Evolutionary conservation across 2,888 invertebrate genomes (phyloP), one percentile per base, ranked within the genome.

Genomic region (Trachelus iudaicus): DNA sequence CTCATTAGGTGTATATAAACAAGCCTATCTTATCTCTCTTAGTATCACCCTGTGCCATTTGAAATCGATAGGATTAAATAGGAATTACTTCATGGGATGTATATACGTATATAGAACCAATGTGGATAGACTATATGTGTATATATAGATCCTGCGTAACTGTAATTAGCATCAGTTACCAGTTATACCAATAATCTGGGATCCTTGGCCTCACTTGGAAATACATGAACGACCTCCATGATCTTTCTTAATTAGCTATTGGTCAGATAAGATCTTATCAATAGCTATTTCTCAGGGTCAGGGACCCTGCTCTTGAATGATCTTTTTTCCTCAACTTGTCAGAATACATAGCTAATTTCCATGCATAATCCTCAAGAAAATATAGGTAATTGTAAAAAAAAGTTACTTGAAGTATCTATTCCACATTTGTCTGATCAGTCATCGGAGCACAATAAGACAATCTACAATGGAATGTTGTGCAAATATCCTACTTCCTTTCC

Each of bases 21-120:
- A 31, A 71, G 56, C 23, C 71, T 71, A 71, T 71, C 71, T 71
- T 71, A 71, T 71, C 71, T 71, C 6, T 12, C 34, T 34, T 71
- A 13, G 71, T 71, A 71, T 71, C 12, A 31, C 71, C 31, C 13
- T 15, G 23, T 71, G 12, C 71, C 71, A 71, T 33, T 71, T 33
- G 71, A 71, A 71, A 71, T 33, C 71, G 71, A 71, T 71, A 71
- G 71, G 33, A 71, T 71, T 71, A 31, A 71, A 34, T 71, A 71
- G 31, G 3, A 56, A 56, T 23, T 56, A 23, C 56, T 56, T 23
- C 56, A 56, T 23, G 23, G 3, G 23, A 56, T 2, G 6, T 40
- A 56, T 23, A 56, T 56, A 56, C 23, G 6, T 23, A 2, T 23
- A 6, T 23, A 23, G 56, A 15, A 0, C 2, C 56, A 56, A 23